Base-by-base conservation (phyloP, 2,888 invertebrate genomes). In the Tipula confusa region DNA sequence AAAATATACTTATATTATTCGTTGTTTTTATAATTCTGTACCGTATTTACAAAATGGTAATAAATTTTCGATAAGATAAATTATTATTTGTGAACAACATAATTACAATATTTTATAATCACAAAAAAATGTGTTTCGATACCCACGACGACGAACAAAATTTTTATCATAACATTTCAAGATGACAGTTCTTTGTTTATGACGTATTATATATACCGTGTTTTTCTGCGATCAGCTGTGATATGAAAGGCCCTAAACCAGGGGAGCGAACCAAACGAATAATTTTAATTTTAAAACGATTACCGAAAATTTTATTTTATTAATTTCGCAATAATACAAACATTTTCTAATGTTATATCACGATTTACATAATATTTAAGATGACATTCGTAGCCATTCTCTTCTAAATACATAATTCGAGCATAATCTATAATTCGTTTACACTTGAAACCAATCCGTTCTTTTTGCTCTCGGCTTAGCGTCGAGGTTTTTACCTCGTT, bases 351-450 rank as follows among this genome's bases (percentile, higher is more conserved):
- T 0, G 96, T 95, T 9, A 95, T 91, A 24, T 90, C 89, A 2
- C 89, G 87, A 6, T 92, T 90, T 83, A 94, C 94, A 87, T 94
- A 96, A 87, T 92, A 91, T 86, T 92, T 90, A 82, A 97, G 90
- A 4, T 90, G 87, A 80, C 93, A 92, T 0, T 91, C 87, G 87
- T 93, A 94, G 6, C 93, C 93, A 83, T 90, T 86, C 3, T 89
- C 88, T 84, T 90, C 88, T 84, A 97, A 89, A 87, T 91, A 94
- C 83, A 91, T 87, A 83, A 94, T 89, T 64, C 97, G 91, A 0
- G 95, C 96, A 91, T 92, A 93, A 89, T 97, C 96, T 82, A 97
- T 88, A 82, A 97, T 86, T 79, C 92, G 91, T 90, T 97, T 97
- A 84, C 95, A 95, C 87, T 92, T 93, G 79, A 92, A 90, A 0